Conservation (phyloP, 1,140 invertebrate species). For the Eubasilissa regina region DNA sequence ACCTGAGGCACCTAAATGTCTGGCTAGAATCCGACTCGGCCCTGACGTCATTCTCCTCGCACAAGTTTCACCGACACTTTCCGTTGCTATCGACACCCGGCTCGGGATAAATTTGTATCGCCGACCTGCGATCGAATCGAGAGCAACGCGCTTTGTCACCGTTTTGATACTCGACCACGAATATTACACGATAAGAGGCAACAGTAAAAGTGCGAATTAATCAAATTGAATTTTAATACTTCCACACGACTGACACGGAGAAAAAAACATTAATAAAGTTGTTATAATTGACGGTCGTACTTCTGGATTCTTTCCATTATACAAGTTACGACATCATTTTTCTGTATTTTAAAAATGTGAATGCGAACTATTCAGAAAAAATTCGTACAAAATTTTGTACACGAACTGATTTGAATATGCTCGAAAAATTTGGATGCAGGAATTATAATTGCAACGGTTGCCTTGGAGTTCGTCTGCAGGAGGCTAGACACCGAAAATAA, state of each 20-base stretch:
- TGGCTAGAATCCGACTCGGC: conserved; percentile 49
- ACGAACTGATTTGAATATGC: not conserved
- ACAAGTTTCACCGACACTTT: conserved; percentile 32
- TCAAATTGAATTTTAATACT: not conserved
- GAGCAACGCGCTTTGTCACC: conserved; percentile 17
- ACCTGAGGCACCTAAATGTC: conserved; percentile 54
- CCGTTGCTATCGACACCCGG: not conserved
- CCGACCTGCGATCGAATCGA: conserved; percentile 16
- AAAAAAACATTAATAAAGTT: not conserved
- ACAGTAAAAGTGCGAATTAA: not conserved
- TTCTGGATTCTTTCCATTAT: not conserved
- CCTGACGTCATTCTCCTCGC: conserved; percentile 50
- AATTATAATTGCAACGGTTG: not conserved
- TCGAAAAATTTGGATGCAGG: not conserved
- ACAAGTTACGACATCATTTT: not conserved
- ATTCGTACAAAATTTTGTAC: not conserved
- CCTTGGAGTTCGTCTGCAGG: not conserved
- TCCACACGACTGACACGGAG: not conserved
- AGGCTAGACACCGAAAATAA: not conserved
- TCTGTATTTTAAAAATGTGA: not conserved
- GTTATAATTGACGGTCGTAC: too few species aligned
- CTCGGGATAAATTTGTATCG: conserved; percentile 32
- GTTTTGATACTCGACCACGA: conserved; percentile 10
- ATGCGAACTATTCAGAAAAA: not conserved
- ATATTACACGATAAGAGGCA: not conserved